Evolutionary conservation across 1,140 invertebrate genomes (phyloP), one percentile per base, ranked within the genome.

Genomic region (Trinorchestia longiramus): DNA sequence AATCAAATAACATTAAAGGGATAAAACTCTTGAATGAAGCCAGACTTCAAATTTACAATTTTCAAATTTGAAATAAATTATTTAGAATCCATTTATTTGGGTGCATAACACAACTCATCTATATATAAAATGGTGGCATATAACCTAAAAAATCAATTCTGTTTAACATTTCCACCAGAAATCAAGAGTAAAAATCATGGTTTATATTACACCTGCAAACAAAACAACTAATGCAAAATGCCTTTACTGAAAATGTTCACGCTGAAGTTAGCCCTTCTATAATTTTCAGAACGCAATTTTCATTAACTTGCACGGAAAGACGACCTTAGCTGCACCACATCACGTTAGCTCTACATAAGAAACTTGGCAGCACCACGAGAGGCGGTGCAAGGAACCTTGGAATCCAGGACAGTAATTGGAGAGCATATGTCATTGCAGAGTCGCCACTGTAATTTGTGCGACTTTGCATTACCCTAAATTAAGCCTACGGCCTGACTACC

Each of bases 401-500:
- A 77, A 77, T 77, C 62, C 62, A 77, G 62, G 62, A 36, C 62
- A 77, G 62, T 77, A 77, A 77, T 77, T 77, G 62, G 62, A 77
- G 62, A 77, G 62, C 62, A 77, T 28, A 77, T 77, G 62, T 77
- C 62, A 77, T 77, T 77, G 62, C 62, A 28, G 62, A 36, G 15
- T 77, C 47, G 62, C 62, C 62, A 77, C 62, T 77, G 62, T 28
- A 77, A 77, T 77, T 77, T 77, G 62, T 77, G 62, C 28, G 62
- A 77, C 62, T 77, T 77, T 77, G 62, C 62, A 77, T 77, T 77
- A 77, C 62, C 62, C 62, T 77, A 77, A 77, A 77, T 77, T 77
- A 77, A 77, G 62, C 62, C 62, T 77, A 77, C 62, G 62, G 62
- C 62, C 62, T 23, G 62, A 77, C 62, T 77, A 36, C 62, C 28